Evolutionary conservation across 2,888 invertebrate genomes (phyloP).

Genomic region (Mylabris sibirica): DNA sequence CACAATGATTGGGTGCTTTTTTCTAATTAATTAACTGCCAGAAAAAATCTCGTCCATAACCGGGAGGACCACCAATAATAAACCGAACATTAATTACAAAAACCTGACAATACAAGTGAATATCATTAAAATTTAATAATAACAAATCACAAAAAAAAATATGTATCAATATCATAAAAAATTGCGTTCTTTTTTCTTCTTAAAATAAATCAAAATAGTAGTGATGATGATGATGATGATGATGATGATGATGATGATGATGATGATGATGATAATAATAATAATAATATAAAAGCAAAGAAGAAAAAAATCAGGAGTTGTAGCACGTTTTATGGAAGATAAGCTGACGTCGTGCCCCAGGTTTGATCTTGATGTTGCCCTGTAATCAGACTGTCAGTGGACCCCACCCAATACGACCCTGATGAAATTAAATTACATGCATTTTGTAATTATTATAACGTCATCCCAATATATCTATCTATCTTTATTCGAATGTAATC

Average conservation of each 20-base stretch:
- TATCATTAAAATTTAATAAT: constrained; percentile 30
- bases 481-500: not conserved
- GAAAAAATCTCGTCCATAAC: constrained; percentile 13
- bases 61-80: constrained; percentile 21
- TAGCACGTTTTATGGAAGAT: constrained; percentile 48
- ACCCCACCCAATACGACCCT: constrained; percentile 61
- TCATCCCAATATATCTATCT: constrained; percentile 32
- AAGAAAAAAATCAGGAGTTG: constrained; percentile 38
- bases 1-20: constrained; percentile 22
- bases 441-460: constrained; percentile 54
- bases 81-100: constrained; percentile 25
- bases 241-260: not conserved
- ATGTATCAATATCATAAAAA: constrained; percentile 5
- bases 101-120: constrained; percentile 17
- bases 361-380: constrained; percentile 48
- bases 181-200: not conserved
- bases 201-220: not conserved
- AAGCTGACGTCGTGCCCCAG: constrained; percentile 50
- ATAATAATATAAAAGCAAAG: not conserved
- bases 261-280: constrained; percentile 1
- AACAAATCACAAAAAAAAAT: not conserved
- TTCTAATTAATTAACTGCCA: constrained; percentile 28
- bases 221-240: not conserved
- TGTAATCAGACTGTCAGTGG: constrained; percentile 62
- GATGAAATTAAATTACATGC: constrained; percentile 62